Base-by-base conservation (phyloP, 1,140 invertebrate species). In the Platyura marginata region DNA sequence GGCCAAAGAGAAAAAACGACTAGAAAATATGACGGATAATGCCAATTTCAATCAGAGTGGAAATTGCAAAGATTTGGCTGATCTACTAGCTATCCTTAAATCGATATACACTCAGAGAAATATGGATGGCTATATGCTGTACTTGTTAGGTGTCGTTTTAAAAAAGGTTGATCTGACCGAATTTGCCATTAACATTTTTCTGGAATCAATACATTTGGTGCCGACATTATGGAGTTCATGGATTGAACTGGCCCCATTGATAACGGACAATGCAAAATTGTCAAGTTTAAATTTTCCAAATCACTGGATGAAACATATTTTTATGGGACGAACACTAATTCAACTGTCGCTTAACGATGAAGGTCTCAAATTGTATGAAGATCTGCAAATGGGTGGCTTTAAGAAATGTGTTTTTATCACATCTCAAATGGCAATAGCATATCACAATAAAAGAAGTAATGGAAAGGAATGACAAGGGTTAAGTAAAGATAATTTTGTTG, bases 271-370 rank as follows among this genome's bases (percentile, higher is more conserved):
- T 57, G 81, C 72, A 46, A 69, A 69, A 25, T 51, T 91, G 25
- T 66, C 76, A 43, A 70, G 70, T 10, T 51, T 89, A 6, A 63
- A 69, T 32, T 56, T 95, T 21, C 89, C 90, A 1, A 73, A 81
- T 53, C 88, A 93, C 64, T 97, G 93, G 92, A 90, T 97, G 67
- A 86, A 87, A 59, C 73, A 88, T 44, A 88, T 97, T 51, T 98
- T 97, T 59, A 63, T 84, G 45, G 91, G 81, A 3, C 84, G 93
- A 57, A 81, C 85, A 32, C 92, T 87, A 65, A 69, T 94, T 36
- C 90, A 96, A 57, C 64, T 93, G 38, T 86, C 95, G 50, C 66
- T 90, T 21, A 82, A 90, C 52, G 88, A 94, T 41, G 85, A 93
- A 64, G 86, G 89, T 9, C 57, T 95, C 19, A 74, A 79, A 41